Evolutionary conservation across 2,888 invertebrate species (phyloP).

Genomic region (Steinernema scapterisci): DNA sequence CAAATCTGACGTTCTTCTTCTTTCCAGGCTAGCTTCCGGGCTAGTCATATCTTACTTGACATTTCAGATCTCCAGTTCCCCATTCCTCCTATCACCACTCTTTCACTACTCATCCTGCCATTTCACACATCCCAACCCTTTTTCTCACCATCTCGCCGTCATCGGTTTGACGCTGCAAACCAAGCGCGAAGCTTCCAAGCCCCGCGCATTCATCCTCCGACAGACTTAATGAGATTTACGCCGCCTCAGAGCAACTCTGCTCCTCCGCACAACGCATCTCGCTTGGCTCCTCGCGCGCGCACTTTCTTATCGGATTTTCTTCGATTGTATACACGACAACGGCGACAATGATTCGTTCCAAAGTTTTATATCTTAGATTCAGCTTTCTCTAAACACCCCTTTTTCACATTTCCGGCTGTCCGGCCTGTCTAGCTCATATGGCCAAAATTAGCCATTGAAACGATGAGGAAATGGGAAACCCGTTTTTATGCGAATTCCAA

Average conservation of each 20-base stretch:
- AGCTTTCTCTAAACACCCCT: too few relatives aligned
- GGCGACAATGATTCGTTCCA: neutral
- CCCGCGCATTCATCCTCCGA: neutral
- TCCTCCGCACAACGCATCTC: neutral
- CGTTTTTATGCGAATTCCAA: neutral
- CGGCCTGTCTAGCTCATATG: neutral
- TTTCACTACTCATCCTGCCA: too few relatives aligned
- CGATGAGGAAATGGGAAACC: too few relatives aligned
- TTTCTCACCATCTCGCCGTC: neutral
- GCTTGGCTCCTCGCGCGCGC: neutral
- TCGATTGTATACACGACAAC: neutral
- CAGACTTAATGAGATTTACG: conserved; percentile 17
- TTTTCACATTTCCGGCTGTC: neutral
- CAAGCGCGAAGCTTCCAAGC: neutral
- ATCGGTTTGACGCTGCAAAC: neutral
- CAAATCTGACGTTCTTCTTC: neutral
- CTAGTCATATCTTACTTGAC: too few relatives aligned
- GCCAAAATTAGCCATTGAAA: neutral
- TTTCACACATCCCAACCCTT: too few relatives aligned
- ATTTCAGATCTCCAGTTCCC: too few relatives aligned
- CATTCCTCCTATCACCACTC: too few relatives aligned
- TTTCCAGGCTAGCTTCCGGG: neutral
- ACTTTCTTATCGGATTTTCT: conserved; percentile 22
- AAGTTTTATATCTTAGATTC: too few relatives aligned
- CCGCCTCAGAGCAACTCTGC: conserved; percentile 5